These are phyloP conservation scores for Lanistes nyassanus DNA, from an alignment of 1,140 invertebrate genomes.

Conservation along the genomic window DNA sequence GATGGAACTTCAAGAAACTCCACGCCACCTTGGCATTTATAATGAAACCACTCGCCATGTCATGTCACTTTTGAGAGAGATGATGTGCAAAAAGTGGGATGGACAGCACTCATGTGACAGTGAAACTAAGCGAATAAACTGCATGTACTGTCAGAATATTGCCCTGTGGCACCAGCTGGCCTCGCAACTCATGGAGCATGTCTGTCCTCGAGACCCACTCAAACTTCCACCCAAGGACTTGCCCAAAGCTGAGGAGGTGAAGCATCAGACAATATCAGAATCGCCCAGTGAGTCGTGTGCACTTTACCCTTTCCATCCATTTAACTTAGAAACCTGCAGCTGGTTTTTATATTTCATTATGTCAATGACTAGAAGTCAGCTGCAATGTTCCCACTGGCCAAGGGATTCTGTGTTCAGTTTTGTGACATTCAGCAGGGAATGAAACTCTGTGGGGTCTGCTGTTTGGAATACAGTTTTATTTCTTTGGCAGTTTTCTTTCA, in stretches of 20 bases:
- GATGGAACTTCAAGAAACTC: slow-evolving; percentile 94
- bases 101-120: slow-evolving; percentile 78
- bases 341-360: too few species aligned
- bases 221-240: slow-evolving; percentile 64
- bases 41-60: slow-evolving; percentile 80
- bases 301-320: not conserved
- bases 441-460: too few species aligned
- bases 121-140: slow-evolving; percentile 73
- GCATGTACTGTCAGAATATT: slow-evolving; percentile 89
- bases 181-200: slow-evolving; percentile 80
- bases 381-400: too few species aligned
- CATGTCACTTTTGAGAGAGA: slow-evolving; percentile 82
- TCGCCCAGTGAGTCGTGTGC: slow-evolving; percentile 22
- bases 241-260: slow-evolving; percentile 59
- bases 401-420: too few species aligned
- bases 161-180: slow-evolving; percentile 94
- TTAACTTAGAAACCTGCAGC: too few species aligned
- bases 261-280: slow-evolving; percentile 39
- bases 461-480: too few species aligned
- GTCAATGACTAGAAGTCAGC: too few species aligned
- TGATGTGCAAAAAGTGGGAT: slow-evolving; percentile 82
- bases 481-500: too few species aligned
- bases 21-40: slow-evolving; percentile 83
- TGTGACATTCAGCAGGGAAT: too few species aligned
- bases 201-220: slow-evolving; percentile 70